phyloP scores from a whole-genome alignment of 2,888 invertebrate genomes.

The Cepaea hortensis region DNA sequence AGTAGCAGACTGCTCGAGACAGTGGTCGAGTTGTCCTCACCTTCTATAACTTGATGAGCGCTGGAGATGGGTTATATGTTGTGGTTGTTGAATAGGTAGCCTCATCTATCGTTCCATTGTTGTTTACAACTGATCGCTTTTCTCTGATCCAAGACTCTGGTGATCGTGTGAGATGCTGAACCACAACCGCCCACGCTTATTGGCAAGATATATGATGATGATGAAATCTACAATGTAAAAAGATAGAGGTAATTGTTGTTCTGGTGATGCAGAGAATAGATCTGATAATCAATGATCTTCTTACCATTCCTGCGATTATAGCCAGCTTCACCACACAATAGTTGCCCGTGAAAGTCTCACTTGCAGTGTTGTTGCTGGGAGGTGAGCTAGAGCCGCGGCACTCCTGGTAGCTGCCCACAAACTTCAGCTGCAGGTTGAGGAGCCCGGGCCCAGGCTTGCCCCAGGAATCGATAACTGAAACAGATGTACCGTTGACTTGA shows the following conservation, averaged over 20 bases:
- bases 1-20: too few relatives aligned
- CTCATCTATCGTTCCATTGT: too few relatives aligned
- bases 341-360: slow-evolving; percentile 2
- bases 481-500: not conserved
- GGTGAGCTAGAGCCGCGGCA: slow-evolving; percentile 13
- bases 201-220: too few relatives aligned
- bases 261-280: not conserved
- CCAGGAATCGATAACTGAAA: slow-evolving; percentile 39
- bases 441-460: slow-evolving; percentile 46
- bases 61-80: too few relatives aligned
- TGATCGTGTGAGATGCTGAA: too few relatives aligned
- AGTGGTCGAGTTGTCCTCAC: too few relatives aligned
- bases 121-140: too few relatives aligned
- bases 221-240: not conserved
- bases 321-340: slow-evolving; percentile 1
- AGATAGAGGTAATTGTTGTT: not conserved
- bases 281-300: too few relatives aligned
- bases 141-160: too few relatives aligned
- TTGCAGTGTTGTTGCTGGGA: not conserved
- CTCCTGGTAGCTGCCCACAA: slow-evolving; percentile 31
- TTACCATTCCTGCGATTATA: not conserved
- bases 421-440: slow-evolving; percentile 1
- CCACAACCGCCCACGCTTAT: too few relatives aligned
- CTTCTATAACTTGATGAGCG: too few relatives aligned
- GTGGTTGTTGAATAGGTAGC: too few relatives aligned